Evolutionary conservation across 2,113 vertebrate species (phyloP).

Genomic region (Oreotragus oreotragus): DNA sequence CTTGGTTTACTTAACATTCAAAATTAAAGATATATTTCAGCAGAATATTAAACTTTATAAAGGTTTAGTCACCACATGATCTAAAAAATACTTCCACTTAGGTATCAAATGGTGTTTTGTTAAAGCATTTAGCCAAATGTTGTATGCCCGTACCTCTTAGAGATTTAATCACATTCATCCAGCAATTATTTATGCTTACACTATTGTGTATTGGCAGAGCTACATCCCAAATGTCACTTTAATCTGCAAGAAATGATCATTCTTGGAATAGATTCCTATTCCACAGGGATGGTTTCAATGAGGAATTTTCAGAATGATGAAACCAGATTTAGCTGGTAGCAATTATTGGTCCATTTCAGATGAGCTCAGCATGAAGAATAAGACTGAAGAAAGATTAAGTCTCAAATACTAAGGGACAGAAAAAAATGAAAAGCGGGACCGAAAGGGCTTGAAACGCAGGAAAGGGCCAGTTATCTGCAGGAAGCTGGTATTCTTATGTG

Average conservation of each 20-base stretch:
- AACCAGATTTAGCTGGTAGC: conserved; percentile 76
- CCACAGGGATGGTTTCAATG: conserved; percentile 73
- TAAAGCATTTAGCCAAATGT: conserved; percentile 5
- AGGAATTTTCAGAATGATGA: conserved; percentile 79
- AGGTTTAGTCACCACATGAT: not conserved
- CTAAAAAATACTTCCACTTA: not conserved
- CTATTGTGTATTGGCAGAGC: not conserved
- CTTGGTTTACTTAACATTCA: not conserved
- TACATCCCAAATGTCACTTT: conserved; percentile 70
- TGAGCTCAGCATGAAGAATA: conserved; percentile 79
- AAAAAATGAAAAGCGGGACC: conserved; percentile 69
- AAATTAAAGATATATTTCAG: not conserved
- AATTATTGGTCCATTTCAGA: conserved; percentile 85
- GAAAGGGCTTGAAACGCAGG: conserved; percentile 76
- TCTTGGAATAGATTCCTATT: conserved; percentile 61
- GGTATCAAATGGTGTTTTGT: not conserved
- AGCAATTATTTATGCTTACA: not conserved
- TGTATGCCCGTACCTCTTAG: not conserved
- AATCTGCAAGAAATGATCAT: conserved; percentile 53
- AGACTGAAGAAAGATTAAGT: conserved; percentile 83
- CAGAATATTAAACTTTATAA: not conserved
- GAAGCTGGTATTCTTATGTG: conserved; percentile 79
- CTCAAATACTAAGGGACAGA: conserved; percentile 77
- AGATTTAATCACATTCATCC: not conserved
- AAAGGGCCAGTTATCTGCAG: conserved; percentile 79